A percentile compares a stretch with the other conserved stretches of the same genome.
phyloP scores from a whole-genome alignment of 2,797 vertebrate genomes.

The Falco concolor region DNA sequence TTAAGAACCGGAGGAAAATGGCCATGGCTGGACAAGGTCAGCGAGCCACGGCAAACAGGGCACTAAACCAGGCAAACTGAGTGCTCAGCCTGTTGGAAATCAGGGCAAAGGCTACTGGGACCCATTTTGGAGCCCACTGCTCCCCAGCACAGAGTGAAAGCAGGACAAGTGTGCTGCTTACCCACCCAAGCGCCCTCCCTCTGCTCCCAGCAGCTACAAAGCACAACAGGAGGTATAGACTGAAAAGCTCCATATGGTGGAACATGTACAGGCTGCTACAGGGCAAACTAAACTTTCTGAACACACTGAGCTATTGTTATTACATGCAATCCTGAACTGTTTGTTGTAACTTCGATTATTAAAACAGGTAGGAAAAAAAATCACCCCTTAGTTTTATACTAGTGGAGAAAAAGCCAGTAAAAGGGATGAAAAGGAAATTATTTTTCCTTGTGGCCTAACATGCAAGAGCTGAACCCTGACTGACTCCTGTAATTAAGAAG shows the following conservation, averaged over 20 bases:
- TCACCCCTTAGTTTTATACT: background rate
- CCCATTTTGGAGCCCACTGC: background rate
- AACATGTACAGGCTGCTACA: background rate
- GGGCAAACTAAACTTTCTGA: background rate
- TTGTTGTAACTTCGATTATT: background rate
- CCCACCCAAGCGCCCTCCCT: background rate
- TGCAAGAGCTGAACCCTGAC: background rate
- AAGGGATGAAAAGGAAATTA: background rate
- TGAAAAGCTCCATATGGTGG: background rate
- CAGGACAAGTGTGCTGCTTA: background rate
- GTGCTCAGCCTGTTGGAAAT: background rate
- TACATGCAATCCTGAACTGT: background rate
- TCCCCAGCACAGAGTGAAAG: background rate
- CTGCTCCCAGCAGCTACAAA: background rate
- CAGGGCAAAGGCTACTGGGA: background rate
- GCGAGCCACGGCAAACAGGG: rapidly evolving
- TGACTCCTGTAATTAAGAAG: background rate
- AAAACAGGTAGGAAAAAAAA: background rate
- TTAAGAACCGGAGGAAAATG: background rate
- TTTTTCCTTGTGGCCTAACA: background rate
- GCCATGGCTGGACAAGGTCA: background rate
- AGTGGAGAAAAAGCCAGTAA: background rate
- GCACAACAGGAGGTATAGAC: background rate
- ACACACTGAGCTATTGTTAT: background rate
- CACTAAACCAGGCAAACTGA: background rate